Conservation (phyloP, 2,888 invertebrate species). For the Diaphora mendica region DNA sequence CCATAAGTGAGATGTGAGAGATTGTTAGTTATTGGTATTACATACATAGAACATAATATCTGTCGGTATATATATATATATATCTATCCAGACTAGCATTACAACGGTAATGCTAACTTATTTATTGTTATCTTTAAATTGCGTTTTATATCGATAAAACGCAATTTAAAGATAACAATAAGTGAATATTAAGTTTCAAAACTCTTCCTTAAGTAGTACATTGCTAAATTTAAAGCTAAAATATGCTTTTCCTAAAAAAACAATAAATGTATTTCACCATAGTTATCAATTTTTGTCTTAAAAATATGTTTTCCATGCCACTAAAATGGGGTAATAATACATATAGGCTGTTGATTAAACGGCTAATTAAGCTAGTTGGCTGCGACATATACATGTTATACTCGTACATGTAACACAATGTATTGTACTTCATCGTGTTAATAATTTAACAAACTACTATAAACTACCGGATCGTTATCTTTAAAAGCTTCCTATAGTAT, state of each 20-base stretch:
- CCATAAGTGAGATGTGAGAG: neutral
- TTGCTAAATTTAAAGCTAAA: neutral
- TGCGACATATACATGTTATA: no score
- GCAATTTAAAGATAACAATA: neutral
- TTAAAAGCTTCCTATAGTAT: conserved; percentile 14
- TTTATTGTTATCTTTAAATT: no score
- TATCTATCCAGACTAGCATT: no score
- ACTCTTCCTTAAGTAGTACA: no score
- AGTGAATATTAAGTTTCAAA: no score
- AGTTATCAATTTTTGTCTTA: neutral
- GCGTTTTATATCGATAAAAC: no score
- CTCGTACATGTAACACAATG: neutral
- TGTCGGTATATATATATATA: no score
- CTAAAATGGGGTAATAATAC: neutral
- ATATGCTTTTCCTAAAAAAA: neutral
- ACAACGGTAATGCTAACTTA: no score
- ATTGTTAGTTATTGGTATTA: neutral
- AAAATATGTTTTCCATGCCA: neutral
- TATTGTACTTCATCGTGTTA: neutral
- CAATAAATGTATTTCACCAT: neutral
- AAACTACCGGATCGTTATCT: conserved; percentile 15
- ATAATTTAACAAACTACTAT: conserved; percentile 3
- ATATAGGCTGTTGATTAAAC: no score
- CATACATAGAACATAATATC: no score
- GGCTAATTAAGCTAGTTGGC: no score